Evolutionary conservation across 2,888 invertebrate genomes (phyloP), one percentile per base, ranked within the genome.

Genomic region (Mythimna lalbum): DNA sequence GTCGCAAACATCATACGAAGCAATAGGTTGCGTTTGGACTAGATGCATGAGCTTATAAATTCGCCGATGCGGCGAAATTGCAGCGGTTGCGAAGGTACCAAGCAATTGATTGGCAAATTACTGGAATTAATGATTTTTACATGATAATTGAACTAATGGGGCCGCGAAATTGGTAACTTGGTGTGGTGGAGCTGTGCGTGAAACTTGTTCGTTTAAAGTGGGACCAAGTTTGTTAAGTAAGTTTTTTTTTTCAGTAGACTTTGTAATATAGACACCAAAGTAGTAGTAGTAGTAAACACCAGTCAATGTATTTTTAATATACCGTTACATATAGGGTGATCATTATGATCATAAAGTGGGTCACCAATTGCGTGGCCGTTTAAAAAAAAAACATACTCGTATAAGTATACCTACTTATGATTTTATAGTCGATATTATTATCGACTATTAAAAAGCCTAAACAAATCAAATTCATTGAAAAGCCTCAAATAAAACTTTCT

Each of bases 41-140:
- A 85, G 85, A 86, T 90, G 85, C 87, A 88, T 87, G 83, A 82
- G 83, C 86, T 87, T 86, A 84, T 82, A 80, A 85, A 87, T 88
- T 71, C 84, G 86, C 82, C 84, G 88, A 89, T 87, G 87, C 86
- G 80, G 85, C 82, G 73, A 79, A 88, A 88, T 85, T 86, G 84
- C 82, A 82, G 73, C 64, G 67, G 80, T 89, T 88, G 86, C 87
- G 81, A 82, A 83, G 77, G 57, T 63, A 52, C 12, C 61, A 31
- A 63, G 56, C 73, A 80, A 79, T 66, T 76, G 75, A 80, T 85
- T 86, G 80, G 81, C 72, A 78, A 85, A 87, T 84, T 76, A 60
- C 39, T 73, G 10, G 59, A 43, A 81, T 64, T 69, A 33, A 67
- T 72, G 47, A 63, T 72, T 76, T 78, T 76, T 66, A 65, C 63